phyloP scores from a whole-genome alignment of 23 tunicate species.

The Trididemnum miniatum region DNA sequence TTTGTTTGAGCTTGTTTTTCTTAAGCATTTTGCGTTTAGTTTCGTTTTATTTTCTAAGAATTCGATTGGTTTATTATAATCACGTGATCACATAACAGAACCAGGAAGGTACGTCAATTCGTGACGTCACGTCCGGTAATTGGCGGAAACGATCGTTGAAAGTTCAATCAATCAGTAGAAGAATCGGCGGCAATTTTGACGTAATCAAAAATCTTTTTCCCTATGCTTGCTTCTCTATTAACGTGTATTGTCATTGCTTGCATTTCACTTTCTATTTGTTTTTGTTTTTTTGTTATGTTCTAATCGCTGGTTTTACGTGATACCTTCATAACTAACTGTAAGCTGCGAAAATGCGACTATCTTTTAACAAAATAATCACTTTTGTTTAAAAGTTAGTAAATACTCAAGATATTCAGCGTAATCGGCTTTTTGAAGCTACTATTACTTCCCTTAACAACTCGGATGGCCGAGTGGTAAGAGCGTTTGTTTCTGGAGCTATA shows the following conservation, averaged over 20 bases:
- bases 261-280: neutral
- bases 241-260: neutral
- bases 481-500: no score
- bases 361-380: no score
- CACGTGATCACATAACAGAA: conserved; percentile 48
- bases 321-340: no score
- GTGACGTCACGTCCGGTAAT: conserved; percentile 61
- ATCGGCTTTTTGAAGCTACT: no score
- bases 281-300: no score
- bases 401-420: no score
- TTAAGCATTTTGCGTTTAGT: neutral
- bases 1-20: neutral
- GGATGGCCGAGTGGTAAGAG: no score
- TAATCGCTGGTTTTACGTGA: no score
- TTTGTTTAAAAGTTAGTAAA: no score
- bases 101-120: conserved; percentile 50
- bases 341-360: no score
- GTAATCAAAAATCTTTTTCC: conserved; percentile 24
- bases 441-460: no score
- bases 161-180: conserved; percentile 33
- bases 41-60: neutral
- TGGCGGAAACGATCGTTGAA: conserved; percentile 66
- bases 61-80: no score
- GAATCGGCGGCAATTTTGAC: conserved; percentile 52
- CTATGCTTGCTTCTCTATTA: neutral